Evolutionary conservation across 2,888 invertebrate genomes (phyloP).

Genomic region (Eueremaeus valkanovi): DNA sequence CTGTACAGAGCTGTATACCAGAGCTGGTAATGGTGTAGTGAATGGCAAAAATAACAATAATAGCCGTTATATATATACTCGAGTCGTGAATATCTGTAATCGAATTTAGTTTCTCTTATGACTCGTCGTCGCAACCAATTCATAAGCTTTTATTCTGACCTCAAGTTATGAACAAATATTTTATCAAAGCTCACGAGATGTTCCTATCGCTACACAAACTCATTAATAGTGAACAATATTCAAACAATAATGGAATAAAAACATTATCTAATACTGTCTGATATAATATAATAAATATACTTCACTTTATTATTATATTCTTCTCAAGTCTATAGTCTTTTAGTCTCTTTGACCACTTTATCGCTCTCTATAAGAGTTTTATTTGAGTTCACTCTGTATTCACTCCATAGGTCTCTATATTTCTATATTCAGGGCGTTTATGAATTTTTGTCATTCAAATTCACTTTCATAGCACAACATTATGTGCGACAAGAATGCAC

Average conservation of each 20-base stretch:
- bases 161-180: slow-evolving; percentile 18
- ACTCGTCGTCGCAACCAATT: slow-evolving; percentile 1
- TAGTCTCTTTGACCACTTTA: slow-evolving; percentile 12
- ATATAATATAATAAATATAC: no score
- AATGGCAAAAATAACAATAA: slow-evolving; percentile 25
- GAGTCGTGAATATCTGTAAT: not conserved
- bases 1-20: not conserved
- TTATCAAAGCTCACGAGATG: slow-evolving; percentile 14
- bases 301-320: not conserved
- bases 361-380: not conserved
- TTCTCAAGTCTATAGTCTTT: no score
- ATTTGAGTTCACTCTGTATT: not conserved
- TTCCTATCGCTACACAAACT: not conserved
- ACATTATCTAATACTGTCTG: no score
- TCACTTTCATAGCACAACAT: not conserved
- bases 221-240: slow-evolving; percentile 25
- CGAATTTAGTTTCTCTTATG: slow-evolving; percentile 23
- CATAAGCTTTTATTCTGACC: not conserved
- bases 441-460: slow-evolving; percentile 6
- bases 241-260: slow-evolving; percentile 3
- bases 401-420: no score
- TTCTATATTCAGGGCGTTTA: slow-evolving; percentile 14
- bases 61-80: not conserved
- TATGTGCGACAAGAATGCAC: not conserved
- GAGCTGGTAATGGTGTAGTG: not conserved